Percentiles rank a stretch among this genome's conserved stretches.
These are phyloP conservation scores for Tachycineta bicolor DNA, from an alignment of 2,113 vertebrate genomes.

Conservation along the genomic window DNA sequence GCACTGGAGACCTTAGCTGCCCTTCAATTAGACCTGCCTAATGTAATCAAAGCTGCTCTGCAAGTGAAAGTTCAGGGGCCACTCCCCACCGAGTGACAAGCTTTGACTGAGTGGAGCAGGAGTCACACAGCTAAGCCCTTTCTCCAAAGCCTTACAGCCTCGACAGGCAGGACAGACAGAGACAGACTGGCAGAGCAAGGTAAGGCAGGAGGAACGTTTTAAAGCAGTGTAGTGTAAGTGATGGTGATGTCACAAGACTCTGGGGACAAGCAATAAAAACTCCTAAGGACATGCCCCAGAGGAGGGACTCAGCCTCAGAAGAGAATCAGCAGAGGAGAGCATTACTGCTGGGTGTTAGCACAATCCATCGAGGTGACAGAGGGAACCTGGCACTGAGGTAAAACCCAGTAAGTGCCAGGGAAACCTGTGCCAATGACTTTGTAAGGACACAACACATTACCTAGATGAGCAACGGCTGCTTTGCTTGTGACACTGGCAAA, in stretches of 20 bases:
- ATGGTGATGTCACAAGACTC: neutral
- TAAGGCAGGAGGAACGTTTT: neutral
- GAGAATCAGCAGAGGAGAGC: neutral
- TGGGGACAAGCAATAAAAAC: neutral
- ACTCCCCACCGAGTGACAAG: neutral
- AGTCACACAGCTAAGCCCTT: neutral
- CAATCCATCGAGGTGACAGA: neutral
- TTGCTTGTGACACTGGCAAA: neutral
- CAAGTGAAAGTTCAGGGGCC: neutral
- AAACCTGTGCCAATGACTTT: constrained; percentile 46
- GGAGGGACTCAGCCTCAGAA: neutral
- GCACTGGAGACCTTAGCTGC: neutral
- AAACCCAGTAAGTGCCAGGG: neutral
- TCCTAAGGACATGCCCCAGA: neutral
- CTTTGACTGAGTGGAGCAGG: neutral
- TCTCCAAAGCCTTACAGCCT: neutral
- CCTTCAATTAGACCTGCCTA: neutral
- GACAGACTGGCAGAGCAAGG: neutral
- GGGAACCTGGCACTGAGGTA: neutral
- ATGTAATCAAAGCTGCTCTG: neutral
- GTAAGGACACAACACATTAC: constrained; percentile 20
- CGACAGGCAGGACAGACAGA: neutral
- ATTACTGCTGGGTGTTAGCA: neutral
- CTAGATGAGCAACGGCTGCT: neutral
- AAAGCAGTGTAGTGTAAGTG: neutral